Base-by-base conservation (phyloP, 2,888 invertebrate genomes). In the Nomada flava region DNA sequence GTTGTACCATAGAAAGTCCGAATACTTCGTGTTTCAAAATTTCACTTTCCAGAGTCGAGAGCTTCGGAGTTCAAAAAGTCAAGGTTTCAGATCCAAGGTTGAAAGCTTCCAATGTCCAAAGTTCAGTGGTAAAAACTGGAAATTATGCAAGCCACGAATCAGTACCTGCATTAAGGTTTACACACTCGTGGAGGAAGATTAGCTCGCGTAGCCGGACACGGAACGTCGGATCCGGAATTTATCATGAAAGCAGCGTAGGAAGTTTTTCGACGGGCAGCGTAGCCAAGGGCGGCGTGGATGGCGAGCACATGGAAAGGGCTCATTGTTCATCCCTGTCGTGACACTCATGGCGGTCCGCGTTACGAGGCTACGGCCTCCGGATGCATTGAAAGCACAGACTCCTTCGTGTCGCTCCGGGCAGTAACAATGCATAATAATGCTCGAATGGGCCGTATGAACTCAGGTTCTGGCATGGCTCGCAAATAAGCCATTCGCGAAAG, bases 381-480 rank as follows among this genome's bases (percentile, higher is more conserved):
- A 60, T 76, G 74, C 82, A 82, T 82, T 82, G 82, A 73, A 63
- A 77, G 70, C 73, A 23, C 74, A 59, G 67, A 29, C 55, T 81
- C 63, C 62, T 70, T 83, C 74, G 83, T 73, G 70, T 68, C 78
- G 75, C 76, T 69, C 59, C 71, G 52, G 79, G 84, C 79, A 72
- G 76, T 76, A 79, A 84, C 84, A 76, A 84, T 83, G 84, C 83
- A 84, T 79, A 83, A 84, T 83, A 83, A 79, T 79, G 76, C 84
- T 82, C 69, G 77, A 78, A 70, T 53, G 78, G 70, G 60, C 63
- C 62, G 73, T 67, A 83, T 74, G 83, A 83, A 78, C 77, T 83
- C 83, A 70, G 83, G 72, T 77, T 78, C 74, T 77, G 83, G 78
- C 78, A 78, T 78, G 55, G 83, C 63, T 68, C 67, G 83, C 83